A percentile compares a stretch with the other conserved stretches of the same genome.
These are phyloP conservation scores for Sphaeramia orbicularis DNA, from an alignment of 2,797 vertebrate species.

Conservation along the genomic window DNA sequence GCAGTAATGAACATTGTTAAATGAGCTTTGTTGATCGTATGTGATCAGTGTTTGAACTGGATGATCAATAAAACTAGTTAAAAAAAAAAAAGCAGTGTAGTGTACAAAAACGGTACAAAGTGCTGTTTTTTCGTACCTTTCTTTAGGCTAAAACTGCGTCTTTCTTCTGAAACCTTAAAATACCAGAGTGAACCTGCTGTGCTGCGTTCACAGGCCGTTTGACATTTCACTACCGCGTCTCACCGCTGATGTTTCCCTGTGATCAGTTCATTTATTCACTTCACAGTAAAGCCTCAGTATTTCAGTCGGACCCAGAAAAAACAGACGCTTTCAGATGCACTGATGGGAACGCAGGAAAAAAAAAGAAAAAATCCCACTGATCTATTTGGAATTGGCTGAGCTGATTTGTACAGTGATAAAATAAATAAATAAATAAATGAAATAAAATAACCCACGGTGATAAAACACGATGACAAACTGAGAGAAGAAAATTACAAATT, in stretches of 20 bases:
- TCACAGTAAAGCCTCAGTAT: slow-evolving; percentile 17
- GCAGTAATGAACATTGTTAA: too few species aligned
- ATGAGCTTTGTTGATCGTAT: too few species aligned
- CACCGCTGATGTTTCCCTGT: too few species aligned
- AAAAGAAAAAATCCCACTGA: slow-evolving; percentile 30
- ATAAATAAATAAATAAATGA: too few species aligned
- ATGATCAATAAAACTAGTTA: too few species aligned
- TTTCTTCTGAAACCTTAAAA: slow-evolving; percentile 20
- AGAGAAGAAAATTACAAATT: slow-evolving; percentile 69
- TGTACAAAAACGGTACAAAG: too few species aligned
- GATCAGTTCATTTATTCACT: slow-evolving; percentile 46
- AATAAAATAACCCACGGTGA: slow-evolving; percentile 29
- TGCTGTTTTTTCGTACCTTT: too few species aligned
- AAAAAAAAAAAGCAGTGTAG: too few species aligned
- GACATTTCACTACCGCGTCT: slow-evolving; percentile 1
- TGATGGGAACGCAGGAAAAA: slow-evolving; percentile 1
- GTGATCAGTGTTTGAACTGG: too few species aligned
- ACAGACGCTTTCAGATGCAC: slow-evolving; percentile 35
- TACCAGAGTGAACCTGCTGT: slow-evolving; percentile 34
- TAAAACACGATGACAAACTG: slow-evolving; percentile 60
- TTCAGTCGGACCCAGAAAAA: slow-evolving; percentile 29
- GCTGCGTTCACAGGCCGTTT: slow-evolving; percentile 15
- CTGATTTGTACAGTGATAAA: slow-evolving; percentile 56
- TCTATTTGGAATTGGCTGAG: slow-evolving; percentile 60
- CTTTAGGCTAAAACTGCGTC: too few species aligned